A percentile compares a stretch with the other conserved stretches of the same genome.
phyloP scores from a whole-genome alignment of 2,113 vertebrate genomes.

The human (Homo sapiens) region GRCh38 chr21:23790001-23790500 shows the following conservation, averaged over 20 bases:
- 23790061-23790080: not conserved
- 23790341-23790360: not conserved
- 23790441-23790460: no score
- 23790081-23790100: not conserved
- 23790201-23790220: not conserved
- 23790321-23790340: not conserved
- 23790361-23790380: not conserved
- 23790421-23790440: no score
- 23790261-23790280: not conserved
- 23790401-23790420: not conserved
- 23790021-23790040: no score
- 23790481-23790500: not conserved
- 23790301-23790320: not conserved
- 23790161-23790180: not conserved
- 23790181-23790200: not conserved
- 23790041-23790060: not conserved
- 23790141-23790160: not conserved
- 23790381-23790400: rapidly evolving
- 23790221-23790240: not conserved
- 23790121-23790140: not conserved
- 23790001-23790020: not conserved
- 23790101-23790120: not conserved
- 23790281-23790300: not conserved
- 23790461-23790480: not conserved
- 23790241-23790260: not conserved